Evolutionary conservation across 2,797 vertebrate species (phyloP).

Genomic region (Sardinella longiceps): DNA sequence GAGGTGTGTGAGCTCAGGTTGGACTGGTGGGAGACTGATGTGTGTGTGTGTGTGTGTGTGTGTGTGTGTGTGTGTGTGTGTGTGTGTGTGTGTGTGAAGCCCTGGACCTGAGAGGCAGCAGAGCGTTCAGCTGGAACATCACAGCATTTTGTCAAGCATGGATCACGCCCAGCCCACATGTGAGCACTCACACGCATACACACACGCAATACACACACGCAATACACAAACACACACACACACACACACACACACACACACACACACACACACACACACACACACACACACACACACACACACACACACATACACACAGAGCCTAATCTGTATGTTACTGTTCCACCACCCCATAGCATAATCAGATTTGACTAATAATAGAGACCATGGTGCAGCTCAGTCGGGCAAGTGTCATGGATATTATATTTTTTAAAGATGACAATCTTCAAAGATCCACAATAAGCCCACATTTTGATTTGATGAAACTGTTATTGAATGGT

Average conservation of each 20-base stretch:
- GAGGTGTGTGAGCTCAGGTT: conserved; percentile 9
- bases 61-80: conserved; percentile 30
- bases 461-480: not conserved
- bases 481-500: not conserved
- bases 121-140: conserved; percentile 46
- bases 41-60: conserved; percentile 11
- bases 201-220: not conserved
- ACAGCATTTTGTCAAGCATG: conserved; percentile 47
- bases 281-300: not conserved
- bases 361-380: not conserved
- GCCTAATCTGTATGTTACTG: not conserved
- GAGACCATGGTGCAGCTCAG: not conserved
- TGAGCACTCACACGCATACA: not conserved
- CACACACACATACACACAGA: not conserved
- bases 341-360: not conserved
- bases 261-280: not conserved
- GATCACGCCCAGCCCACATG: conserved; percentile 21
- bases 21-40: conserved; percentile 6
- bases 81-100: conserved; percentile 30
- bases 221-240: not conserved
- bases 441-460: not conserved
- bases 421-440: not conserved
- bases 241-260: not conserved
- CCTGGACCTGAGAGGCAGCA: conserved; percentile 42
- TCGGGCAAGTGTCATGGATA: not conserved